Conservation (phyloP, 2,113 vertebrate genomes). For the Anthoscopus minutus region DNA sequence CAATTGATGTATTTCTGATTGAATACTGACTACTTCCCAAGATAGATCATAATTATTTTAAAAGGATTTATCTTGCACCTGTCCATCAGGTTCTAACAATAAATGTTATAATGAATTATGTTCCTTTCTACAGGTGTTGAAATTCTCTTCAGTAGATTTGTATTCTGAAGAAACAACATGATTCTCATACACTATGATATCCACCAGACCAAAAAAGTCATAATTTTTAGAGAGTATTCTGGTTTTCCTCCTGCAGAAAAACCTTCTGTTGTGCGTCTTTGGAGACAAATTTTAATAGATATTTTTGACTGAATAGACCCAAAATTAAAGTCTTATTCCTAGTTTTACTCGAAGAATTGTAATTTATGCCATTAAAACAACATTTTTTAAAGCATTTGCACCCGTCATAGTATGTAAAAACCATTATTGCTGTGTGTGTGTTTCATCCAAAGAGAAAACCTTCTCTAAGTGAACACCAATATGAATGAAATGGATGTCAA, state of each 20-base stretch:
- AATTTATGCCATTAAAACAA: neutral
- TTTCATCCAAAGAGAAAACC: neutral
- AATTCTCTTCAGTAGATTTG: neutral
- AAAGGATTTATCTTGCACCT: neutral
- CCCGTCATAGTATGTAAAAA: neutral
- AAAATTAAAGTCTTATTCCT: neutral
- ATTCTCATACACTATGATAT: neutral
- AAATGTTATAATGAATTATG: neutral
- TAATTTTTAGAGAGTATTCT: neutral
- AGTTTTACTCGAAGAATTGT: neutral
- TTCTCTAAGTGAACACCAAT: neutral
- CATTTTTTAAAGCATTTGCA: neutral
- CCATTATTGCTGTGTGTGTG: neutral
- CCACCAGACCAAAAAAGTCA: fast-evolving
- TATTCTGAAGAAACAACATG: neutral
- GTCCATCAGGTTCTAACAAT: neutral
- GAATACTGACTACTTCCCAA: neutral
- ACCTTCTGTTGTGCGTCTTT: neutral
- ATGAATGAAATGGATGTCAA: neutral
- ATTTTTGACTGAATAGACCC: neutral
- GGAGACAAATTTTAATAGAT: neutral
- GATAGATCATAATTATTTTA: neutral
- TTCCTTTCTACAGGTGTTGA: neutral
- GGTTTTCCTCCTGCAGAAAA: neutral
- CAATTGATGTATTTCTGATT: neutral